phyloP scores from a whole-genome alignment of 2,797 vertebrate species.

The Pempheris klunzingeri region DNA sequence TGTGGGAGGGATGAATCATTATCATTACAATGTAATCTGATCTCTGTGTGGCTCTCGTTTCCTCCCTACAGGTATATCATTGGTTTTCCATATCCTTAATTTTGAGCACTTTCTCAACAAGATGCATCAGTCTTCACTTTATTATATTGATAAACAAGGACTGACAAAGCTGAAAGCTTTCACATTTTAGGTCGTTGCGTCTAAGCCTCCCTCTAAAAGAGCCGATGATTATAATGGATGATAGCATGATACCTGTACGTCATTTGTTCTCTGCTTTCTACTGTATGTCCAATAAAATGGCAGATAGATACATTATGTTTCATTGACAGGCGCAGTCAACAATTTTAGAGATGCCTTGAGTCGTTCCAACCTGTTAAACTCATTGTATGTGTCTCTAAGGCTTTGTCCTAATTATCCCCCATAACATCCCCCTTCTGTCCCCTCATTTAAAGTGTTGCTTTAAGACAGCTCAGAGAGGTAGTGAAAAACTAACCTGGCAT shows the following conservation, averaged over 20 bases:
- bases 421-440: not conserved
- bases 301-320: not conserved
- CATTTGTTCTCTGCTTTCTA: not conserved
- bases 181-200: not conserved
- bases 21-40: constrained; percentile 53
- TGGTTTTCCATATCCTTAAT: not conserved
- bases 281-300: not conserved
- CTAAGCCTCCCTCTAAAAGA: not conserved
- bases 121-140: not conserved
- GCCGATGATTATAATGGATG: not conserved
- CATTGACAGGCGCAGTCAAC: not conserved
- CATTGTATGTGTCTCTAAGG: constrained; percentile 17
- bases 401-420: constrained; percentile 13
- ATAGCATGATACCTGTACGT: not conserved
- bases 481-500: not conserved
- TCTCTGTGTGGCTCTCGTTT: constrained; percentile 13
- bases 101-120: not conserved
- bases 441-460: not conserved
- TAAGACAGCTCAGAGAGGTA: not conserved
- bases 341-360: constrained; percentile 9
- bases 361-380: constrained; percentile 1
- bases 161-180: not conserved
- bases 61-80: not conserved
- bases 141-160: not conserved
- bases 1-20: constrained; percentile 39